Evolutionary conservation across 2,888 invertebrate genomes (phyloP).

Genomic region (Leucophenga montana): DNA sequence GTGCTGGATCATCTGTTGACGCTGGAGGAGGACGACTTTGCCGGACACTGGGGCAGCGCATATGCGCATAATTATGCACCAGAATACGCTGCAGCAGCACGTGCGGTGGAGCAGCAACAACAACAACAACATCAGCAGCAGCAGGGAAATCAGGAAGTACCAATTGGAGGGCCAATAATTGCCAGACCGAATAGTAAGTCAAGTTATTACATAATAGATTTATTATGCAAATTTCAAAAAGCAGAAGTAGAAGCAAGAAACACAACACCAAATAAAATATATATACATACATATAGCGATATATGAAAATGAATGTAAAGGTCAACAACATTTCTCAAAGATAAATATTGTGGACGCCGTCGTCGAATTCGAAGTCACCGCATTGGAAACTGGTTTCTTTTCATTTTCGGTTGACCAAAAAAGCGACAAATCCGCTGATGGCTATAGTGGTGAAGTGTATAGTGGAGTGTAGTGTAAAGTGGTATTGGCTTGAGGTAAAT

Average conservation of each 20-base stretch:
- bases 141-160: slow-evolving; percentile 57
- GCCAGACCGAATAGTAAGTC: slow-evolving; percentile 29
- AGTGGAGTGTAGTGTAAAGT: slow-evolving; percentile 24
- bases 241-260: slow-evolving; percentile 24
- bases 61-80: slow-evolving; percentile 70
- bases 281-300: no score
- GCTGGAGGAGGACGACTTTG: slow-evolving; percentile 73
- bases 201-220: slow-evolving; percentile 16
- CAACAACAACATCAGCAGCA: slow-evolving; percentile 31
- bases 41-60: slow-evolving; percentile 70
- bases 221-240: slow-evolving; percentile 15
- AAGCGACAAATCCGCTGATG: not conserved
- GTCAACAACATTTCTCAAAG: slow-evolving; percentile 48
- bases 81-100: slow-evolving; percentile 57
- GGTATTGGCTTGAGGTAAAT: slow-evolving; percentile 15
- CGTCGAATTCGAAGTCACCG: slow-evolving; percentile 33
- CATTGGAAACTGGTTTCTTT: slow-evolving; percentile 53
- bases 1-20: slow-evolving; percentile 82
- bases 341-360: slow-evolving; percentile 34
- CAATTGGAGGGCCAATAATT: slow-evolving; percentile 31
- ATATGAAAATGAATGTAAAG: slow-evolving; percentile 39
- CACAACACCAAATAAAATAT: slow-evolving; percentile 34
- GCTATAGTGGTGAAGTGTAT: slow-evolving; percentile 32
- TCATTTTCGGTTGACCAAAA: slow-evolving; percentile 31
- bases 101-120: slow-evolving; percentile 46